Evolutionary conservation across 2,797 vertebrate genomes (phyloP), one percentile per base, ranked within the genome.

Genomic region (Chaetodon trifasciatus): DNA sequence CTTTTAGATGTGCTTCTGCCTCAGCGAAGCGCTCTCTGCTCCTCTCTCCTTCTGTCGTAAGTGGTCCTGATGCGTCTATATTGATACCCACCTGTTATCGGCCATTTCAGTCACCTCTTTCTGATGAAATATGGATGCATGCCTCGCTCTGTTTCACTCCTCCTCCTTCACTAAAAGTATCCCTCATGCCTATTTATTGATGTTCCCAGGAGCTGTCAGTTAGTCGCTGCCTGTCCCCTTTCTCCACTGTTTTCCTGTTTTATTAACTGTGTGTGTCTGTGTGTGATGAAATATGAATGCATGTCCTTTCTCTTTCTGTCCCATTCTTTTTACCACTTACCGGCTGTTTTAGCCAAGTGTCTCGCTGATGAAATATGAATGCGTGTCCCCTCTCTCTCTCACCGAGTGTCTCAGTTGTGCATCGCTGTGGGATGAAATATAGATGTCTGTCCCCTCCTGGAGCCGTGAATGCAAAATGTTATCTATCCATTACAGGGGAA

Each of bases 211-310:
- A 85, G 89, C 80, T 58, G 74, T 79, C 72, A 61, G 67, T 74
- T 79, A 39, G 71, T 17, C 2, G 64, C 76, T 23, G 64, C 55
- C 63, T 52, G 81, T 80, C 81, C 81, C 72, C 53, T 47, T 57
- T 49, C 80, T 76, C 56, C 5, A 13, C 78, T 85, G 81, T 85
- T 88, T 85, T 69, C 70, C 88, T 72, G 57, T 83, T 90, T 88
- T 88, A 84, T 89, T 80, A 87, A 86, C 86, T 70, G 42, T 19
- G 7, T 4, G 13, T 72, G 75, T 86, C 86, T 70, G 42, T 19
- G 7, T 4, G 13, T 72, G 75, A 92, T 94, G 47, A 94, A 94
- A 91, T 90, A 94, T 92, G 77, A 81, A 94, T 92, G 87, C 50
- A 6, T 65, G 84, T 90, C 90, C 87, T 82, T 86, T 89, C 78